Percentiles rank a stretch among this genome's conserved stretches.
phyloP scores from a whole-genome alignment of 1,140 invertebrate species.

The Doryteuthis pealeii region DNA sequence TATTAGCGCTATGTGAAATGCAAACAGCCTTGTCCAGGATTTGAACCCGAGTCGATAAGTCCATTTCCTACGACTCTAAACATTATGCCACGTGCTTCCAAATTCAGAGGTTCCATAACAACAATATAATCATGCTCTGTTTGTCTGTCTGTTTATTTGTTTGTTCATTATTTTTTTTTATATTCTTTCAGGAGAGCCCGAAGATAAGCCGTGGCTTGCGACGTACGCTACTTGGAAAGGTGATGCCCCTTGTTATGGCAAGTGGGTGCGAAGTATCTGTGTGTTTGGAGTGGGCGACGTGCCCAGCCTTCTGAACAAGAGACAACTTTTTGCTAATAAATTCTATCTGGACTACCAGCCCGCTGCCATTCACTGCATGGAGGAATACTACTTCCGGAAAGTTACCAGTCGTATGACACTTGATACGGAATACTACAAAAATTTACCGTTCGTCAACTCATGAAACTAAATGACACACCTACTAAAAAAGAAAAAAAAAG shows the following conservation, averaged over 20 bases:
- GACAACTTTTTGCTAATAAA: constrained; percentile 55
- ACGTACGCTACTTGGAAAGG: constrained; percentile 39
- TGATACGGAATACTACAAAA: constrained; percentile 35
- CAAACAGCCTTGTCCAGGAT: no score
- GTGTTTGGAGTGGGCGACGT: constrained; percentile 52
- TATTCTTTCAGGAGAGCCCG: constrained; percentile 39
- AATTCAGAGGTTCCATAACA: no score
- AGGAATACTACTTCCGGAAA: constrained; percentile 43
- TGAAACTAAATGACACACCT: no score
- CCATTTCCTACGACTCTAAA: no score
- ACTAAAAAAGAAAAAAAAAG: no score
- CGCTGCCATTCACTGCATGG: constrained; percentile 48
- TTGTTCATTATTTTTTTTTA: no score
- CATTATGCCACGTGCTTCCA: no score
- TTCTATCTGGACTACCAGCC: constrained; percentile 50
- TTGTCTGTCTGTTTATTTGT: no score
- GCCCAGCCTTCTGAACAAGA: constrained; percentile 30
- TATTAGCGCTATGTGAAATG: no score
- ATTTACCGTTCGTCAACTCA: constrained; percentile 31
- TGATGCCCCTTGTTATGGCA: constrained; percentile 34
- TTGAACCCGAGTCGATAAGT: no score
- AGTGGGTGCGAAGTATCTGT: constrained; percentile 43
- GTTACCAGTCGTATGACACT: constrained; percentile 25
- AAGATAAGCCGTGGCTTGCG: constrained; percentile 45
- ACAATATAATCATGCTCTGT: no score